These are phyloP conservation scores for Rhipidura dahli DNA, from an alignment of 2,113 vertebrate genomes.

Conservation along the genomic window DNA sequence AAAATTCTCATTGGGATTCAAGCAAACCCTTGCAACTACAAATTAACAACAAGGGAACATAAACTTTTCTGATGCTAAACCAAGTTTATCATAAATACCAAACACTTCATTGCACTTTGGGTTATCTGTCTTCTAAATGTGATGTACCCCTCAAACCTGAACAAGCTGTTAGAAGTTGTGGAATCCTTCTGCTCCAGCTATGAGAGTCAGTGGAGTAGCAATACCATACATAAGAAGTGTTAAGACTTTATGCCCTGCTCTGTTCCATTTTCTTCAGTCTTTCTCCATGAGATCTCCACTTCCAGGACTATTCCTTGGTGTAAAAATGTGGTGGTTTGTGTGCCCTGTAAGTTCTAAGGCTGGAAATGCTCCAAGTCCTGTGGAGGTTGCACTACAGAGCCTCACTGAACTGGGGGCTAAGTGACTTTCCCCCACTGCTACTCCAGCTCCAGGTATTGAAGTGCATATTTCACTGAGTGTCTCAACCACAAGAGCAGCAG, in stretches of 20 bases:
- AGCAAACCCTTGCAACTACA: background rate
- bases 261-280: background rate
- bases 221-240: background rate
- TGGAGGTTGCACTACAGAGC: background rate
- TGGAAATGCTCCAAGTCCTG: background rate
- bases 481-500: slow-evolving; percentile 4
- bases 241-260: background rate
- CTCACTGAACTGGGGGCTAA: background rate
- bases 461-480: background rate
- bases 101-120: background rate
- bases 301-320: background rate
- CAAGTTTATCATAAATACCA: background rate
- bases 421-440: background rate
- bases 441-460: background rate
- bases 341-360: background rate
- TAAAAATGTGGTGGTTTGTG: background rate
- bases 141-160: background rate
- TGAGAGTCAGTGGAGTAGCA: background rate
- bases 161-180: background rate
- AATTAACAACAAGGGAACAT: background rate
- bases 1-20: background rate
- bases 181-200: background rate
- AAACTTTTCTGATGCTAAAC: background rate
- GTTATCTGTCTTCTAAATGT: background rate
- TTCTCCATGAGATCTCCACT: background rate